These are phyloP conservation scores for Dryococelus australis DNA, from an alignment of 2,888 invertebrate genomes.

Conservation along the genomic window DNA sequence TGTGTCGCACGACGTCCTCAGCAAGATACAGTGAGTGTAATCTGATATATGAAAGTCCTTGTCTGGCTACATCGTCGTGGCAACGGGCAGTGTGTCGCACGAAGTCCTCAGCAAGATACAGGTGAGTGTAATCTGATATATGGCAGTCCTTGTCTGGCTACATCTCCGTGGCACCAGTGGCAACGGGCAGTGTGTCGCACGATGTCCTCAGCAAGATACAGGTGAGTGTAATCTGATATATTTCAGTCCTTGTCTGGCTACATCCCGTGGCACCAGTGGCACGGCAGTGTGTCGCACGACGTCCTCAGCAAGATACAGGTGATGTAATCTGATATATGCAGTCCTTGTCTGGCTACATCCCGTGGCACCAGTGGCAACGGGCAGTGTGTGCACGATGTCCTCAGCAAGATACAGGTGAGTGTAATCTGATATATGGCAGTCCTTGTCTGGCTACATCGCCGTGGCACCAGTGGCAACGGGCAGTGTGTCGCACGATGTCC, in stretches of 20 bases:
- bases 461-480: slow-evolving; percentile 57
- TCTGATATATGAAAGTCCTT: too few relatives aligned
- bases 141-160: slow-evolving; percentile 55
- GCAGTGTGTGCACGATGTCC: slow-evolving; percentile 33
- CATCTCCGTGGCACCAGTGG: slow-evolving; percentile 58
- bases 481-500: slow-evolving; percentile 30
- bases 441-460: slow-evolving; percentile 57
- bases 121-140: too few relatives aligned
- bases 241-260: slow-evolving; percentile 55
- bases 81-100: slow-evolving; percentile 51
- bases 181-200: slow-evolving; percentile 48
- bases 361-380: slow-evolving; percentile 57
- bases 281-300: slow-evolving; percentile 44
- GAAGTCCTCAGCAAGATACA: slow-evolving; percentile 32
- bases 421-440: too few relatives aligned
- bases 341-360: slow-evolving; percentile 56
- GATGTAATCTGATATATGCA: too few relatives aligned
- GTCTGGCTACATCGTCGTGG: slow-evolving; percentile 58
- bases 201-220: slow-evolving; percentile 32
- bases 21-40: slow-evolving; percentile 36
- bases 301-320: slow-evolving; percentile 38
- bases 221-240: too few relatives aligned
- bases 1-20: slow-evolving; percentile 34
- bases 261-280: slow-evolving; percentile 58
- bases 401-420: slow-evolving; percentile 39